Evolutionary conservation across 2,797 vertebrate genomes (phyloP), one percentile per base, ranked within the genome.

Genomic region (Ammospiza maritima): DNA sequence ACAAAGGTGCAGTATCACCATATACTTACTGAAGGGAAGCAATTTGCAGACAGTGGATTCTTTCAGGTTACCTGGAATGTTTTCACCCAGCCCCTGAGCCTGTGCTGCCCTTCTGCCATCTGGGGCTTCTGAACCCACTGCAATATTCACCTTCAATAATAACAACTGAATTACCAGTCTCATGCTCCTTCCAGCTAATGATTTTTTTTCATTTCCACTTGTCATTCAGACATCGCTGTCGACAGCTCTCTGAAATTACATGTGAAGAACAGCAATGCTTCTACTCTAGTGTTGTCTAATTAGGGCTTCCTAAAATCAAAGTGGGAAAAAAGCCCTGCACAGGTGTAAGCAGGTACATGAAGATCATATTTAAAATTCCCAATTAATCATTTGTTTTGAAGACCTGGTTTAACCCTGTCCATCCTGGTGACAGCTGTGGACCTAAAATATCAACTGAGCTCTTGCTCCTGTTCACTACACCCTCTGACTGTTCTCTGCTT

Each of bases 151-250:
- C 4, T 64, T 93, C 85, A 88, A 22, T 83, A 93, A 83, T 44
- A 91, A 83, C 50, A 81, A 53, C 72, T 89, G 85, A 95, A 96
- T 73, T 94, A 69, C 65, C 72, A 61, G 60, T 66, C 47, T 87
- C 62, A 30, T 0, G 2, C 74, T 85, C 42, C 77, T 88, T 89
- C 62, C 80, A 90, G 57, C 78, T 85, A 92, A 93, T 90, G 85
- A 73, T 89, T 64, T 91, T 89, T 70, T 95, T 93, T 74, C 70
- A 77, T 93, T 90, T 77, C 62, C 65, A 72, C 67, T 88, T 93
- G 88, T 96, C 93, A 92, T 82, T 95, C 96, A 96, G n/a, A 50
- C 80, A 91, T 93, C 80, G 47, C 65, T 74, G 69, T 75, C 3
- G 0, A 61, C 66, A 53, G 20, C 36, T 82, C 89, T 88, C 51